Conservation (phyloP, 30 jellyfish, hydroid and myxozoan genomes). For the Catostylus mosaicus region DNA sequence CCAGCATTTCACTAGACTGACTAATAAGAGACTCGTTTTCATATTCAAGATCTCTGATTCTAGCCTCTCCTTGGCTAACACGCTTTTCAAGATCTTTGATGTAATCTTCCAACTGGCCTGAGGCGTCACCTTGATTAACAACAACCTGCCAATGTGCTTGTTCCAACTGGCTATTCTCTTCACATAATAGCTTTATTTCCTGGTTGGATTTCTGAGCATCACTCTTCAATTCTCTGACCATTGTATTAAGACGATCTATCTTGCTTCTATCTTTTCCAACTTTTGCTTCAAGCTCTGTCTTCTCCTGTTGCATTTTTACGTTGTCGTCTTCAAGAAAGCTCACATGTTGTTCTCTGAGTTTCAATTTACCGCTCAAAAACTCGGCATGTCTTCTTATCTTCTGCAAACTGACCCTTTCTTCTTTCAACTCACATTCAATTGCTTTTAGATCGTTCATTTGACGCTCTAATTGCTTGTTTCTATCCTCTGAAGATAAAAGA, state of each 20-base stretch:
- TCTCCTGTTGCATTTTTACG: constrained; percentile 86
- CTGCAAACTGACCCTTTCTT: constrained; percentile 73
- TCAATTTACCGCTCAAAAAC: constrained; percentile 72
- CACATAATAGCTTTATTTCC: constrained; percentile 71
- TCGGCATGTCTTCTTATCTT: constrained; percentile 72
- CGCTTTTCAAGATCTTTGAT: constrained; percentile 84
- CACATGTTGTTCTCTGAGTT: constrained; percentile 86
- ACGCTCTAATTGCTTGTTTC: constrained; percentile 68
- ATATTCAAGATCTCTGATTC: constrained; percentile 72
- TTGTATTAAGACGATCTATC: constrained; percentile 60
- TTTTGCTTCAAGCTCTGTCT: constrained; percentile 69
- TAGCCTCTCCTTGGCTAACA: constrained; percentile 71
- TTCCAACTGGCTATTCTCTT: constrained; percentile 76
- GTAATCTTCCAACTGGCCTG: constrained; percentile 67
- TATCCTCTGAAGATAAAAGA: constrained; percentile 56
- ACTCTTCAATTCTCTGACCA: constrained; percentile 57
- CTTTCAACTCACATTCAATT: constrained; percentile 51
- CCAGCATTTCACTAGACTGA: constrained; percentile 73
- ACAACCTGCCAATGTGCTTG: constrained; percentile 55
- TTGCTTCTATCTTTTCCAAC: constrained; percentile 38
- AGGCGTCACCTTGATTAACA: constrained; percentile 53
- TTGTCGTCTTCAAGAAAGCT: constrained; percentile 96
- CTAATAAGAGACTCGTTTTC: constrained; percentile 75
- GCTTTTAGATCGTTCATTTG: constrained; percentile 43
- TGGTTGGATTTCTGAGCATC: constrained; percentile 66